Base-by-base conservation (phyloP, 2,888 invertebrate genomes). In the Epinotia bilunana region DNA sequence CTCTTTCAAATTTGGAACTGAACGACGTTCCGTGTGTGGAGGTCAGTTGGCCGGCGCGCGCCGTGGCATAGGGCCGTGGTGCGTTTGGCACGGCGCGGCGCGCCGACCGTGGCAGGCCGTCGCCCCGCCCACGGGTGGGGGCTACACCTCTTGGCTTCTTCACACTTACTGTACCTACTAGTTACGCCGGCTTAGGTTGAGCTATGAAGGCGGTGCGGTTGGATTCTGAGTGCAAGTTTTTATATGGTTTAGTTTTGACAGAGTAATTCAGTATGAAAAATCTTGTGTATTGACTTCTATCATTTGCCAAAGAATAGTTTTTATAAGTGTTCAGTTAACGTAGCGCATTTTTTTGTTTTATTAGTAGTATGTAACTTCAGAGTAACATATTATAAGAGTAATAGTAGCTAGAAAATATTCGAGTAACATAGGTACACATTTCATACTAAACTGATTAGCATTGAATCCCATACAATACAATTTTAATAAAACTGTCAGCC, bases 131-230 rank as follows among this genome's bases (percentile, higher is more conserved):
- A 88, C 88, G 83, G 90, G 84, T 81, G 84, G 83, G 83, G 82
- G 74, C 90, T 91, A 92, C 92, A 91, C 91, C 69, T 58, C 69
- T 69, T 23, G 57, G 57, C 57, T 68, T 68, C 68, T 68, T 68
- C 68, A 92, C 91, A 88, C 89, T 87, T 87, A 85, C 20, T 57
- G 87, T 91, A 89, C 91, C 91, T 91, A 91, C 89, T 92, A 92
- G 91, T 86, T 80, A 80, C 84, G 82, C 92, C 90, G 86, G 78
- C 79, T 58, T 79, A 78, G 71, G 76, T 77, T 82, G 90, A 86
- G 77, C 91, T 82, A 62, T 53, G 60, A 70, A 57, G 57, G 70
- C 70, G 61, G 46, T 43, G 57, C 57, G 39, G 39, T 39, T 9
- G 39, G 53, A 53, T 53, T 63, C 43, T 28, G 57, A 20, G 18